These are phyloP conservation scores for Troides helena DNA, from an alignment of 2,888 invertebrate genomes.

Conservation along the genomic window DNA sequence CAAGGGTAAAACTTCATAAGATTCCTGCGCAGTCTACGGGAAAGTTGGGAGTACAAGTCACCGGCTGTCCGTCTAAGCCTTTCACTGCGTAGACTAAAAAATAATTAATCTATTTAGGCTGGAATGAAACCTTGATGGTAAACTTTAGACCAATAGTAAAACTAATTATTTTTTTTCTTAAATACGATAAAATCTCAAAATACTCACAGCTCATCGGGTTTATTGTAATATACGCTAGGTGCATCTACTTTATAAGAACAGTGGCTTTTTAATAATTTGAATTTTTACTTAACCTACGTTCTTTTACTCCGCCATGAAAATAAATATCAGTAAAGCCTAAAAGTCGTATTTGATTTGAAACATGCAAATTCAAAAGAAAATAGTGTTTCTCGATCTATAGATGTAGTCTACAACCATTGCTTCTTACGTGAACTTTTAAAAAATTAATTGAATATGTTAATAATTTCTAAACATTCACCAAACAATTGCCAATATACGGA, in stretches of 20 bases:
- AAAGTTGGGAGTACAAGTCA: conserved; percentile 37
- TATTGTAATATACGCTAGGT: conserved; percentile 79
- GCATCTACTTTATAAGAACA: conserved; percentile 80
- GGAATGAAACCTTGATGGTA: conserved; percentile 65
- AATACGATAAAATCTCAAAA: conserved; percentile 80
- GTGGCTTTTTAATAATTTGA: conserved; percentile 78
- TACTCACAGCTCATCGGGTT: conserved; percentile 80
- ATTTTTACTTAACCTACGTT: conserved; percentile 78
- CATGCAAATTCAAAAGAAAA: conserved; percentile 22
- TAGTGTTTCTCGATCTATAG: conserved; percentile 18
- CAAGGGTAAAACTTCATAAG: conserved; percentile 46
- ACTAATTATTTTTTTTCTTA: conserved; percentile 69
- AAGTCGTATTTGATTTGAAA: conserved; percentile 26
- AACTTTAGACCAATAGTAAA: conserved; percentile 62
- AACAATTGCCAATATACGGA: conserved; percentile 57
- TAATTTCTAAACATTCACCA: conserved; percentile 29
- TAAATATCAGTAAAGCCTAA: conserved; percentile 45
- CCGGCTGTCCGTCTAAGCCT: conserved; percentile 56
- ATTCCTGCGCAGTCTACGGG: conserved; percentile 52
- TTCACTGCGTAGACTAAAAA: conserved; percentile 59
- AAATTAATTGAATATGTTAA: conserved; percentile 37
- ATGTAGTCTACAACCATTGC: conserved; percentile 17
- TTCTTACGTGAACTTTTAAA: conserved; percentile 34
- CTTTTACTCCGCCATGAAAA: conserved; percentile 61
- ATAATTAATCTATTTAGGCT: conserved; percentile 73